Base-by-base conservation (phyloP, 2,113 vertebrate species). In the Lophotis ruficrista region DNA sequence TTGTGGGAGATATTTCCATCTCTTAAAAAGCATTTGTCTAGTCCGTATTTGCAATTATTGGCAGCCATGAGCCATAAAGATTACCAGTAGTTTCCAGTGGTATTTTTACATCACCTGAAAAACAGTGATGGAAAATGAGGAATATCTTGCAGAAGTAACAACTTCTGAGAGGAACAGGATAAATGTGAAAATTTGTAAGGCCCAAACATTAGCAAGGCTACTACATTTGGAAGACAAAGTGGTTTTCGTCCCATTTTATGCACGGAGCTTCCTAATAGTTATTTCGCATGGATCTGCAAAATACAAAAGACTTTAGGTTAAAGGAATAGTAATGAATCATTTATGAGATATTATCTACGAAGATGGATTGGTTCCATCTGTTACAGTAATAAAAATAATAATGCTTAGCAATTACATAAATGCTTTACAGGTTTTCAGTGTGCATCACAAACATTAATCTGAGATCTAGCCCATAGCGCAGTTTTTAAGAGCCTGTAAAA, bases 281-380 rank as follows among this genome's bases (percentile, higher is more conserved):
- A 97, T 97, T 96, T 98, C 96, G 97, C 83, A 96, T 97, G 91
- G 97, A 97, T 97, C 97, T 98, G 91, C 97, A 97, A 97, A 97
- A 97, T 96, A 96, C 51, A 97, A 97, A 98, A 97, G 96, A 96
- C 97, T 98, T 94, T 94, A 97, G 96, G 98, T 98, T 98, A 97
- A 98, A 98, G 97, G 96, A 97, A 95, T 93, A 95, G 93, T 83
- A 58, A 97, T 98, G 97, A 98, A 98, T 98, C 97, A 98, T 98
- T 98, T 98, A 98, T 98, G 97, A 98, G 97, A 97, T 98, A 96
- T 96, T 98, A 98, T 98, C 97, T 97, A 91, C 87, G 27, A 93
- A 97, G 97, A 98, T 98, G 95, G 97, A 98, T 97, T 95, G 95
- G 95, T 92, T 98, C 97, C 97, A 97, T 98, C 98, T 98, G 97